Evolutionary conservation across 2,888 invertebrate genomes (phyloP).

Genomic region (Eupithecia vulgata): DNA sequence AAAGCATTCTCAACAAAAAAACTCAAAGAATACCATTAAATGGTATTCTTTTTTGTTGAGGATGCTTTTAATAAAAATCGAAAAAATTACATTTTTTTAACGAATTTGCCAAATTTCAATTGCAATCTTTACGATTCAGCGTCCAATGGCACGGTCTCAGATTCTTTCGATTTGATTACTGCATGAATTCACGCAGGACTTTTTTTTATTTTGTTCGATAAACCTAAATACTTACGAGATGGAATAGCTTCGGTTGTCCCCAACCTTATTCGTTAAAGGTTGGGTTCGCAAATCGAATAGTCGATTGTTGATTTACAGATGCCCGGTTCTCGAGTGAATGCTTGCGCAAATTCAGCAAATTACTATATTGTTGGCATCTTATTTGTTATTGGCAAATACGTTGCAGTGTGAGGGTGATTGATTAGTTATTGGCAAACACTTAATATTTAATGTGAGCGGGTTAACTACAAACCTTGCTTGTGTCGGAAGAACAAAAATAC

Average conservation of each 20-base stretch:
- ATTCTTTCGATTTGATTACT: background rate
- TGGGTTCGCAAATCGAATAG: conserved; percentile 43
- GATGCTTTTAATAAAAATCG: too few relatives aligned
- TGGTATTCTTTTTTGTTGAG: too few relatives aligned
- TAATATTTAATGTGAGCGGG: background rate
- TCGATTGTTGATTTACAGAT: conserved; percentile 52
- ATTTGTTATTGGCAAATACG: background rate
- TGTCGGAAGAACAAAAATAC: background rate
- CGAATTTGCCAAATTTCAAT: background rate
- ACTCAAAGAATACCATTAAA: too few relatives aligned
- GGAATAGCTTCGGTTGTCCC: background rate
- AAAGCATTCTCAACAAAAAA: too few relatives aligned
- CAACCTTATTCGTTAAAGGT: too few relatives aligned
- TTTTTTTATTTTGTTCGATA: background rate
- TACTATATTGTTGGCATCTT: background rate
- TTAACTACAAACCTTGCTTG: background rate
- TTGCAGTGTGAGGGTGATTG: background rate
- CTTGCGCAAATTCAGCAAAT: background rate
- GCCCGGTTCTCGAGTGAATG: conserved; percentile 26
- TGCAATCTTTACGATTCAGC: too few relatives aligned
- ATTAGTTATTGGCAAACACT: background rate
- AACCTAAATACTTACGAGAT: background rate
- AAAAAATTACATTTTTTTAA: too few relatives aligned
- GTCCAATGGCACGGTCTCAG: background rate
- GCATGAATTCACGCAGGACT: background rate